Evolutionary conservation across 2,888 invertebrate genomes (phyloP).

Genomic region (Drosophila parthenogenetica): DNA sequence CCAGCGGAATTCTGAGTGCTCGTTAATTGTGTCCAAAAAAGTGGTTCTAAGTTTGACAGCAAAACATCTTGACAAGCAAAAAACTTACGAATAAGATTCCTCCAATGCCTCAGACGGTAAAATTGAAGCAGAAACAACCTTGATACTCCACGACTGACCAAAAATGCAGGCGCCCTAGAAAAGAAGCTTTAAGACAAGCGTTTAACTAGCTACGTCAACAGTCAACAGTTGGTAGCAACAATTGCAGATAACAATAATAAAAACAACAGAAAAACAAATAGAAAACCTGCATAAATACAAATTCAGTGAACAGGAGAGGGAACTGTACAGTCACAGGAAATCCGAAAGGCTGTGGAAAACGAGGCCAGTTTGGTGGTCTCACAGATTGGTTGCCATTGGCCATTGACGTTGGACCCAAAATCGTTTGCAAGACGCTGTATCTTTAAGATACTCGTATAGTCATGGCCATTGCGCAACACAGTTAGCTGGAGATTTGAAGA

Average conservation of each 20-base stretch:
- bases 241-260: constrained; percentile 17
- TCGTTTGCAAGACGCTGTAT: constrained; percentile 25
- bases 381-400: constrained; percentile 66
- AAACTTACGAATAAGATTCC: constrained; percentile 19
- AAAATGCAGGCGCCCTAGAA: constrained; percentile 53
- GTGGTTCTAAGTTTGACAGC: constrained; percentile 51
- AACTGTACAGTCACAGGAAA: constrained; percentile 57
- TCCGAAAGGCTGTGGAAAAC: constrained; percentile 63
- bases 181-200: constrained; percentile 25
- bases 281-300: constrained; percentile 26
- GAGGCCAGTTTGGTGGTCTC: constrained; percentile 56
- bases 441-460: constrained; percentile 33
- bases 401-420: constrained; percentile 60
- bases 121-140: constrained; percentile 56
- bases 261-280: constrained; percentile 7
- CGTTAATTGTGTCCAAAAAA: constrained; percentile 54
- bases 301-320: constrained; percentile 33
- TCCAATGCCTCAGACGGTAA: constrained; percentile 12
- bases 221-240: constrained; percentile 24
- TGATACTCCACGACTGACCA: constrained; percentile 62
- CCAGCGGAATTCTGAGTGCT: constrained; percentile 5
- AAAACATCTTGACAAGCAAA: constrained; percentile 29
- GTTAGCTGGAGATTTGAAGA: constrained; percentile 53
- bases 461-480: constrained; percentile 63
- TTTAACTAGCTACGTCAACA: constrained; percentile 27